Evolutionary conservation across 2,888 invertebrate genomes (phyloP).

Genomic region (Mylabris sibirica): DNA sequence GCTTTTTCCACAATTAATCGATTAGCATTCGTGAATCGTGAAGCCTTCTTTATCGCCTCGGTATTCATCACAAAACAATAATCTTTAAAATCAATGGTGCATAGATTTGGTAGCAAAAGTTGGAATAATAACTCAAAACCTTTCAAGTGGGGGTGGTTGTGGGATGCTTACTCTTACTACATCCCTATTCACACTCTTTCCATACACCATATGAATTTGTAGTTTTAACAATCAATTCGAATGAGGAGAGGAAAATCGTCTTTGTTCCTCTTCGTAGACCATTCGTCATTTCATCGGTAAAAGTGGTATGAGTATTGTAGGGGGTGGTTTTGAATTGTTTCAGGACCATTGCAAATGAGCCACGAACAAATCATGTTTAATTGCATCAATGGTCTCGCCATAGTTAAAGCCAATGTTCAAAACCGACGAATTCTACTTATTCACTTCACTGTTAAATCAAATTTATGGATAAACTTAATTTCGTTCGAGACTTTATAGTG

Average conservation of each 20-base stretch:
- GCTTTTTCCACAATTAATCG: background rate
- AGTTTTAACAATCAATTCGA: constrained; percentile 57
- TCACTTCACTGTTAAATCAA: constrained; percentile 61
- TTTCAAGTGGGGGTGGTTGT: constrained; percentile 26
- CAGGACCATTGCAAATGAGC: constrained; percentile 37
- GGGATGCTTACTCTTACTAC: constrained; percentile 29
- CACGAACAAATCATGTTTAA: constrained; percentile 63
- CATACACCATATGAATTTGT: constrained; percentile 27
- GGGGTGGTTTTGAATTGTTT: constrained; percentile 53
- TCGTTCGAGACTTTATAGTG: constrained; percentile 59
- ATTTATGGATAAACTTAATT: constrained; percentile 64
- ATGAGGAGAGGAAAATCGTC: constrained; percentile 46
- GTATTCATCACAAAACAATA: constrained; percentile 52
- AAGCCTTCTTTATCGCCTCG: constrained; percentile 19
- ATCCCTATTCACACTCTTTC: constrained; percentile 18
- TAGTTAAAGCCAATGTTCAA: constrained; percentile 38
- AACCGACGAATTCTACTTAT: constrained; percentile 55
- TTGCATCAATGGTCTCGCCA: constrained; percentile 60
- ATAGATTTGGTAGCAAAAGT: constrained; percentile 46
- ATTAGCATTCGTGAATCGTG: constrained; percentile 23
- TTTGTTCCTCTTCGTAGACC: constrained; percentile 49
- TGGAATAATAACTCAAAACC: constrained; percentile 45
- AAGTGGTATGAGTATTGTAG: constrained; percentile 47
- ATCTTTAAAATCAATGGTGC: constrained; percentile 51
- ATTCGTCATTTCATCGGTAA: constrained; percentile 55